These are phyloP conservation scores for Gadopsis bispinosus DNA, from an alignment of 2,797 vertebrate genomes.

Conservation along the genomic window DNA sequence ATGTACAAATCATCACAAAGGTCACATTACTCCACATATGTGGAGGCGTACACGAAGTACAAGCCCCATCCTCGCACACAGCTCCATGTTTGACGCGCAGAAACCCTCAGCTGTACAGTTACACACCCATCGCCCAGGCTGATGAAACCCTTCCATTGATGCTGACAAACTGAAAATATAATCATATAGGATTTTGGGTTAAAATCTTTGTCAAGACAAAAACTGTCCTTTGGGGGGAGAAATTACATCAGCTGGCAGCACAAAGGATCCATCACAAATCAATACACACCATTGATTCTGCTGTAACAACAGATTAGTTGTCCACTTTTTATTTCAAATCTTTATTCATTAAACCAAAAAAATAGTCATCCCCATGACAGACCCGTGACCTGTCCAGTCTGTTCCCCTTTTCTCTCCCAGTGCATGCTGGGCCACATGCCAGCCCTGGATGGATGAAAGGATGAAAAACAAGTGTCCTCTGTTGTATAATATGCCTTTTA, in stretches of 20 bases:
- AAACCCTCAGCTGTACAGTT: conserved; percentile 42
- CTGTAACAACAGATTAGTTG: background rate
- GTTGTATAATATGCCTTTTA: conserved; percentile 9
- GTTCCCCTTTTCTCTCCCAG: background rate
- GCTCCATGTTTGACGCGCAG: background rate
- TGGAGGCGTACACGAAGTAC: background rate
- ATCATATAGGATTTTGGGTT: background rate
- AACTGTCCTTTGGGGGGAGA: background rate
- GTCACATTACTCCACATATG: conserved; percentile 32
- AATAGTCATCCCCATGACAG: background rate
- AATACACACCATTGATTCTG: conserved; percentile 24
- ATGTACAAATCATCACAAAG: conserved; percentile 5
- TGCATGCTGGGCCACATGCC: background rate
- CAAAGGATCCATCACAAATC: conserved; percentile 21
- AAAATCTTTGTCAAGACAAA: background rate
- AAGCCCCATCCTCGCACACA: conserved; percentile 5
- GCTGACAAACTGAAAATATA: conserved; percentile 2
- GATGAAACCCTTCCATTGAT: conserved; percentile 72
- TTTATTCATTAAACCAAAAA: conserved; percentile 12
- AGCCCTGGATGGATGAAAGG: conserved; percentile 12
- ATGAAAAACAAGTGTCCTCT: background rate
- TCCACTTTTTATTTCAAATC: background rate
- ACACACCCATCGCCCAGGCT: conserved; percentile 42
- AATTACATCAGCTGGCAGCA: conserved; percentile 18
- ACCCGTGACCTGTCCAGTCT: background rate